Conservation (phyloP, 1,140 invertebrate genomes). For the Calycopis cecrops region DNA sequence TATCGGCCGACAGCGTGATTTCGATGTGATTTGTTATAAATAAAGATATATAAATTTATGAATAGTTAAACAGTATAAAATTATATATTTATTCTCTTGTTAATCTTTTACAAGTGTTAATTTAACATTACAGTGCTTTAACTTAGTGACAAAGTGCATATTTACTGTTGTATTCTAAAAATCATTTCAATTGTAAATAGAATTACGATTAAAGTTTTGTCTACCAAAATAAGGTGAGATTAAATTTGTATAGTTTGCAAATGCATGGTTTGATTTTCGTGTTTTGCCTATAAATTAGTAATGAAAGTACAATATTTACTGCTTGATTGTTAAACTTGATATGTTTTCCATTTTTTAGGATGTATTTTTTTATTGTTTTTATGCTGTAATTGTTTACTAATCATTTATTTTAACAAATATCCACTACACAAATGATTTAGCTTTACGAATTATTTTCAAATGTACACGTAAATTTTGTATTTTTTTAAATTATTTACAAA, state of each 20-base stretch:
- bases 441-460: no score
- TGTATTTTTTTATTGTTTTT: no score
- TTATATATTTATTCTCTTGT: background rate
- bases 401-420: no score
- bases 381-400: no score
- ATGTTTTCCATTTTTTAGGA: no score
- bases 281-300: no score
- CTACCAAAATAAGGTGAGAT: background rate
- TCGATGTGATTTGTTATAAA: background rate
- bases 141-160: background rate
- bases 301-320: no score
- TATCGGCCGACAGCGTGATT: background rate
- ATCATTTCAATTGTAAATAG: background rate
- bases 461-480: no score
- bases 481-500: no score
- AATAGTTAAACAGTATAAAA: background rate
- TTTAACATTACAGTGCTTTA: slow-evolving; percentile 1
- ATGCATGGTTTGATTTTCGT: no score
- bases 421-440: no score
- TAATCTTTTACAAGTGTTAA: background rate
- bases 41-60: background rate
- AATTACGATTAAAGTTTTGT: background rate
- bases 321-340: no score
- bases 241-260: background rate
- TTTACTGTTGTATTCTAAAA: background rate